Base-by-base conservation (phyloP, 2,797 vertebrate genomes). In the Dryobates pubescens region DNA sequence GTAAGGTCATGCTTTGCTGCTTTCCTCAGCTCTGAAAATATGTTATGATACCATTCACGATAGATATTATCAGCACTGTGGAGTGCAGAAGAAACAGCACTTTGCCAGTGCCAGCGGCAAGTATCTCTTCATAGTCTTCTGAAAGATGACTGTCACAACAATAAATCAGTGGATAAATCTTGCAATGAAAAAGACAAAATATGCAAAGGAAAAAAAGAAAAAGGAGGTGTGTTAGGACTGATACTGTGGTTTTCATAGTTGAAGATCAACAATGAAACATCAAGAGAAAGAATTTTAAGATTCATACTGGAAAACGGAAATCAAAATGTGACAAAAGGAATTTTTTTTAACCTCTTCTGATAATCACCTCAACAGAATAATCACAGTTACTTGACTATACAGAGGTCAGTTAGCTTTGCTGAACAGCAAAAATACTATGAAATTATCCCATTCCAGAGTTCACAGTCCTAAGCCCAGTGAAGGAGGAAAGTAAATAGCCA, bases 31-130 rank as follows among this genome's bases (percentile, higher is more conserved):
- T 93, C 64, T 61, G 51, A 83, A 89, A 73, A 70, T 88, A 58
- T 10, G 27, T 74, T 90, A 88, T 75, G 87, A 89, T 92, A 92
- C 65, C 65, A 88, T 61, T 96, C 82, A 78, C 7, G 76, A 93
- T 32, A 83, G 54, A 76, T 95, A 90, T 79, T 78, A 93, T 74
- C 89, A 91, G 78, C 63, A 58, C 19, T 8, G 63, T 36, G 23
- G 58, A 90, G 43, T 12, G 17, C 57, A 89, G 58, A 76, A 90
- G 63, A 92, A 95, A 72, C 56, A 81, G 70, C 32, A 49, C 53
- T 45, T 6, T 83, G 73, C 73, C 76, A 86, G 36, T 84, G 76
- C 74, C 93, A 92, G 67, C 81, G 82, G 89, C 88, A 94, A 93
- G 54, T 49, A 83, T 76, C 63, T 92, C 70, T 83, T 83, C 76